phyloP scores from a whole-genome alignment of 2,113 vertebrate species.

The Prochilodus magdalenae region DNA sequence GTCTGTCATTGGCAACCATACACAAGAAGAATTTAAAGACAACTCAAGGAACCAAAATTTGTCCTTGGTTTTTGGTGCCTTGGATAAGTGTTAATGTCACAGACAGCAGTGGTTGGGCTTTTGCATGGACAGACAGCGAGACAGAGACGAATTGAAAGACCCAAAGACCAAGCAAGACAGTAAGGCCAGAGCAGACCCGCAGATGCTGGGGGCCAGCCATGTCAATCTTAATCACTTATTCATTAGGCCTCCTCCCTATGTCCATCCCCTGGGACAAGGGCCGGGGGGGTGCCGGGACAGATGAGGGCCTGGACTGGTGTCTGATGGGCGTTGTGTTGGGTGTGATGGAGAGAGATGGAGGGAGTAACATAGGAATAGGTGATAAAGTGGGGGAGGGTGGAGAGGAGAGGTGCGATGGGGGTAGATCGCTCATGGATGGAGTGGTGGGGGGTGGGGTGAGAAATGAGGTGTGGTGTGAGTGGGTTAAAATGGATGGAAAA shows the following conservation, averaged over 20 bases:
- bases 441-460: conserved; percentile 54
- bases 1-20: no score
- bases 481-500: conserved; percentile 17
- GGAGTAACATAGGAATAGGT: conserved; percentile 8
- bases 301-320: conserved; percentile 18
- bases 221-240: conserved; percentile 82
- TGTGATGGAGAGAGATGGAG: conserved; percentile 8
- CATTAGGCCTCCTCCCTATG: conserved; percentile 71
- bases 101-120: background rate
- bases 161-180: conserved; percentile 27
- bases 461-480: conserved; percentile 59
- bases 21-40: no score
- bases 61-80: no score
- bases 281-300: conserved; percentile 16
- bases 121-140: no score
- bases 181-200: conserved; percentile 32
- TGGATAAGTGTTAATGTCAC: background rate
- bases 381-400: conserved; percentile 39
- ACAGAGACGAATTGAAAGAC: no score
- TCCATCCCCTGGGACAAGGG: conserved; percentile 46
- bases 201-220: conserved; percentile 47
- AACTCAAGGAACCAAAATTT: no score
- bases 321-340: conserved; percentile 47
- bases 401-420: conserved; percentile 35
- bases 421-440: conserved; percentile 18